Evolutionary conservation across 2,113 vertebrate species (phyloP).

Genomic region (Paralichthys olivaceus): DNA sequence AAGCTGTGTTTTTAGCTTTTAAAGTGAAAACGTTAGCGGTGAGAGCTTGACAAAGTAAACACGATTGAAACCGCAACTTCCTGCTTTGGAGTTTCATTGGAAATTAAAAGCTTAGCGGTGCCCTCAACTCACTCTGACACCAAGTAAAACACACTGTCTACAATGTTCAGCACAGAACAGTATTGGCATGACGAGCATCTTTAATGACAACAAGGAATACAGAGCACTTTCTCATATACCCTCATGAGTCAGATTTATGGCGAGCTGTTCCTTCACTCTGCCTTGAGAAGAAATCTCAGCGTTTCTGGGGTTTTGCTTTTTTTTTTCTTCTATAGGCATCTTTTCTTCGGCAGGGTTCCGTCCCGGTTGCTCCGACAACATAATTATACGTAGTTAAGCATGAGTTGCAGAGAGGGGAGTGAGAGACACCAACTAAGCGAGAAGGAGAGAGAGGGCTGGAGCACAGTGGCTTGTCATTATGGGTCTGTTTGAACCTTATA

Average conservation of each 20-base stretch:
- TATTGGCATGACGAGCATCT: conserved; percentile 22
- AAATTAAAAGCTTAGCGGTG: conserved; percentile 40
- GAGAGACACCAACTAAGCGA: conserved; percentile 53
- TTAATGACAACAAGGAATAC: conserved; percentile 8
- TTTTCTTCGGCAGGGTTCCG: conserved; percentile 61
- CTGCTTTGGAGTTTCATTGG: conserved; percentile 62
- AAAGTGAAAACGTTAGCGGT: conserved; percentile 58
- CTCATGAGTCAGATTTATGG: conserved; percentile 32
- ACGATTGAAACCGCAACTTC: conserved; percentile 67
- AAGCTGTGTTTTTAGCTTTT: conserved; percentile 69
- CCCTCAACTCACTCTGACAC: conserved; percentile 4
- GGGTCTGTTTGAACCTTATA: conserved; percentile 82
- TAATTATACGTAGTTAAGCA: conserved; percentile 83
- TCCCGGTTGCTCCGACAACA: conserved; percentile 80
- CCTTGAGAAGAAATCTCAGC: conserved; percentile 44
- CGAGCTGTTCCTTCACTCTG: conserved; percentile 27
- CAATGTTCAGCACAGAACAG: conserved; percentile 11
- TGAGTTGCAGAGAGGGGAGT: conserved; percentile 55
- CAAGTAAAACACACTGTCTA: background rate
- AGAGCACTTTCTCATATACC: conserved; percentile 15
- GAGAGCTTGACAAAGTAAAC: conserved; percentile 66
- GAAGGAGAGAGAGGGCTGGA: conserved; percentile 63
- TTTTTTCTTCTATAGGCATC: conserved; percentile 30
- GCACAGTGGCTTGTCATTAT: conserved; percentile 82
- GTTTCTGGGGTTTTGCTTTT: conserved; percentile 23